These are phyloP conservation scores for Fulmarus glacialis DNA, from an alignment of 2,113 vertebrate species.

Conservation along the genomic window DNA sequence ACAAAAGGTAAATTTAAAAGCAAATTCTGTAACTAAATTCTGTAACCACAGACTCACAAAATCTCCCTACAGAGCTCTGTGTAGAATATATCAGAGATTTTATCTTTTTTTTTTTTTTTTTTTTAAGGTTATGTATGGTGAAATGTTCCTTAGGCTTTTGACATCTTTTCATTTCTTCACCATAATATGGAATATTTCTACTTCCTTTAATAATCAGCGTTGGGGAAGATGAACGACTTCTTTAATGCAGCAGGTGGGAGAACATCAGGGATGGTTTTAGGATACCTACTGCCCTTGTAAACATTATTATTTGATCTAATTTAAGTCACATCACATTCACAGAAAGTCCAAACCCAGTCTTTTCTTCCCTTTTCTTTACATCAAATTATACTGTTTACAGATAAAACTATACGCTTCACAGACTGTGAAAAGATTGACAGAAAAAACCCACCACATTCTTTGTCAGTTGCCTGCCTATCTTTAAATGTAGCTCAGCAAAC, in stretches of 20 bases:
- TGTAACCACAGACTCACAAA: not conserved
- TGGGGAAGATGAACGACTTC: not conserved
- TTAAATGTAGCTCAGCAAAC: not conserved
- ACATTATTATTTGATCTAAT: constrained; percentile 3
- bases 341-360: not conserved
- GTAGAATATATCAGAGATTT: not conserved
- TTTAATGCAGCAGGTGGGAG: constrained; percentile 10
- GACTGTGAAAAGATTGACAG: not conserved
- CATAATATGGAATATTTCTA: not conserved
- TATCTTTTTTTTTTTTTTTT: too few species aligned
- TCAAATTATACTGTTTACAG: not conserved
- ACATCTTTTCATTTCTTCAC: not conserved
- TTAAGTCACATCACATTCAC: not conserved
- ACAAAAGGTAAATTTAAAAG: not conserved
- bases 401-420: not conserved
- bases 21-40: not conserved
- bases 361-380: not conserved
- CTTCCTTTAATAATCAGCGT: not conserved
- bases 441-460: not conserved
- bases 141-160: not conserved
- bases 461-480: not conserved
- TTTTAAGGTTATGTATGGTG: not conserved
- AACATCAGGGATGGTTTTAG: not conserved
- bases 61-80: not conserved
- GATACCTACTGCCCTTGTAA: not conserved